A percentile compares a stretch with the other conserved stretches of the same genome.
phyloP scores from a whole-genome alignment of 1,140 invertebrate genomes.

The Drosophila ananassae region DNA sequence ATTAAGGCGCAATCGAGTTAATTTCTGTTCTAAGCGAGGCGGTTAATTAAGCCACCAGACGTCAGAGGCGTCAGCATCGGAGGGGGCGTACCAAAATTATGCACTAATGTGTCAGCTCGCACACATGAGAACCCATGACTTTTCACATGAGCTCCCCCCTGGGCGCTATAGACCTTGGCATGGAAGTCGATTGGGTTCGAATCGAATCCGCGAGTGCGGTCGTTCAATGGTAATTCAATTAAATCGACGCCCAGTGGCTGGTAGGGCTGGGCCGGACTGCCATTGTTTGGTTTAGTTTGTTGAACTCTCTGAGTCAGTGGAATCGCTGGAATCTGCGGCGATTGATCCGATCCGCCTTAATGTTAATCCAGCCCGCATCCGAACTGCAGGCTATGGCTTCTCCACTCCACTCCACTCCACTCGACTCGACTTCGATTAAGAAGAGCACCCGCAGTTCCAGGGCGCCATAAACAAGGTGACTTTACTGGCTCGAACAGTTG shows the following conservation, averaged over 20 bases:
- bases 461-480: conserved; percentile 73
- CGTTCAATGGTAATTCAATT: conserved; percentile 73
- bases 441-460: conserved; percentile 72
- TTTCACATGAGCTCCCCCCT: conserved; percentile 44
- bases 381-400: conserved; percentile 26
- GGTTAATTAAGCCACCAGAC: conserved; percentile 77
- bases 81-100: conserved; percentile 59
- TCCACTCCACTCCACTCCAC: conserved; percentile 5
- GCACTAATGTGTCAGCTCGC: conserved; percentile 68
- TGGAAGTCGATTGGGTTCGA: conserved; percentile 57
- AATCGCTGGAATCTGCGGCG: conserved; percentile 35
- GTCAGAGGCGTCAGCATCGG: conserved; percentile 34
- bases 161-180: conserved; percentile 29
- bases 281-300: conserved; percentile 77
- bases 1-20: conserved; percentile 81
- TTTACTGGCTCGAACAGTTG: conserved; percentile 66
- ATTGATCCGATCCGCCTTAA: conserved; percentile 64
- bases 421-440: conserved; percentile 40
- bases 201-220: conserved; percentile 33
- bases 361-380: conserved; percentile 57
- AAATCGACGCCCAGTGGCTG: conserved; percentile 42
- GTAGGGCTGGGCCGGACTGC: background rate
- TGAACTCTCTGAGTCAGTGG: conserved; percentile 55
- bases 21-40: conserved; percentile 76
- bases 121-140: conserved; percentile 16